phyloP scores from a whole-genome alignment of 2,888 invertebrate genomes.

The Conomelus anceps region DNA sequence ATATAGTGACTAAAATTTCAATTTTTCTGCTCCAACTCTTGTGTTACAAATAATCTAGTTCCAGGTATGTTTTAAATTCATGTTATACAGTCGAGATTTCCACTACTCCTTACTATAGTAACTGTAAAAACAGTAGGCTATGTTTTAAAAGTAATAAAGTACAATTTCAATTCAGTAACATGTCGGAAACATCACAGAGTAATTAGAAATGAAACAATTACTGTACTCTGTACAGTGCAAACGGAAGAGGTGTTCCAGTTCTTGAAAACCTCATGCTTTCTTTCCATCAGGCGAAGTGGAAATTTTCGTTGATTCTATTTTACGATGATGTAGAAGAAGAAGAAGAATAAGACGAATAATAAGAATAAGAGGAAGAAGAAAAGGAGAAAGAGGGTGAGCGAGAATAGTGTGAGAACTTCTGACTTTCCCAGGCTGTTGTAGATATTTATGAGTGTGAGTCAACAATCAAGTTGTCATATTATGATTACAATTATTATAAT shows the following conservation, averaged over 20 bases:
- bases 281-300: background rate
- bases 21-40: background rate
- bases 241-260: background rate
- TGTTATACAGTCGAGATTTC: no score
- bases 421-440: background rate
- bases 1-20: no score
- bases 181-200: background rate
- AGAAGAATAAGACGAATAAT: background rate
- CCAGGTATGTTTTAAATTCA: no score
- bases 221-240: background rate
- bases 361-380: background rate
- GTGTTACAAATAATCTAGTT: no score
- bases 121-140: background rate
- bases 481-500: background rate
- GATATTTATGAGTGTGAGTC: background rate
- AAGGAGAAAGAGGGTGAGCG: background rate
- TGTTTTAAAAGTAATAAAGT: background rate
- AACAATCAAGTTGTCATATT: background rate
- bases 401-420: background rate
- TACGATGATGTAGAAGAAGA: background rate
- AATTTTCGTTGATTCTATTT: background rate
- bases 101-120: no score
- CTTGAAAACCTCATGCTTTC: background rate
- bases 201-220: background rate
- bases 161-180: background rate